Evolutionary conservation across 2,888 invertebrate genomes (phyloP).

Genomic region (Pediacus dermestoides): DNA sequence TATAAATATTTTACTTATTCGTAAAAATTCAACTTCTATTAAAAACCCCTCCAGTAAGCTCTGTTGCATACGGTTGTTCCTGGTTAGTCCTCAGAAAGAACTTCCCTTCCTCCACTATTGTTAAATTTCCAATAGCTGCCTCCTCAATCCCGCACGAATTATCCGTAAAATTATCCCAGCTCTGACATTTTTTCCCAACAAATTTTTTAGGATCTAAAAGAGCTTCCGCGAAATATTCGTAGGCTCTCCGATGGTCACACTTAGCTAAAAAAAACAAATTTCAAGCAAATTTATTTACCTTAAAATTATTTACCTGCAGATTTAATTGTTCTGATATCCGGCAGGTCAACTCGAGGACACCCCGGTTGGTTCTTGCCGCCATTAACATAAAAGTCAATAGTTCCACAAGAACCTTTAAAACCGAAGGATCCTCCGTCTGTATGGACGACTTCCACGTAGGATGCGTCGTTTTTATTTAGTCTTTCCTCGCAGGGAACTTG

Average conservation of each 20-base stretch:
- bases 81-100: constrained; percentile 8
- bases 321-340: not conserved
- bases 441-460: constrained; percentile 28
- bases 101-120: not conserved
- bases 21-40: too few species aligned
- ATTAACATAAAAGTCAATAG: constrained; percentile 33
- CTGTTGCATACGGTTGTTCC: not conserved
- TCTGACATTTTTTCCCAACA: constrained; percentile 4
- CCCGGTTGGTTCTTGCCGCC: constrained; percentile 31
- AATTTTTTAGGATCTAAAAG: not conserved
- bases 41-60: too few species aligned
- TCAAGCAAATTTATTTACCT: not conserved
- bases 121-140: constrained; percentile 8
- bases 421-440: constrained; percentile 29
- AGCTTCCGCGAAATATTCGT: constrained; percentile 1
- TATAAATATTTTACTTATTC: too few species aligned
- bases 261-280: not conserved
- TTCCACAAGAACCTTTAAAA: constrained; percentile 21
- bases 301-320: not conserved
- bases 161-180: not conserved
- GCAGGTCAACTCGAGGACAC: constrained; percentile 13
- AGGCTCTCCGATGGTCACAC: constrained; percentile 5
- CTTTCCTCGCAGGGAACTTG: constrained; percentile 10
- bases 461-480: constrained; percentile 1
- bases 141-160: not conserved